These are phyloP conservation scores for Anastrepha ludens DNA, from an alignment of 1,140 invertebrate species.

Conservation along the genomic window DNA sequence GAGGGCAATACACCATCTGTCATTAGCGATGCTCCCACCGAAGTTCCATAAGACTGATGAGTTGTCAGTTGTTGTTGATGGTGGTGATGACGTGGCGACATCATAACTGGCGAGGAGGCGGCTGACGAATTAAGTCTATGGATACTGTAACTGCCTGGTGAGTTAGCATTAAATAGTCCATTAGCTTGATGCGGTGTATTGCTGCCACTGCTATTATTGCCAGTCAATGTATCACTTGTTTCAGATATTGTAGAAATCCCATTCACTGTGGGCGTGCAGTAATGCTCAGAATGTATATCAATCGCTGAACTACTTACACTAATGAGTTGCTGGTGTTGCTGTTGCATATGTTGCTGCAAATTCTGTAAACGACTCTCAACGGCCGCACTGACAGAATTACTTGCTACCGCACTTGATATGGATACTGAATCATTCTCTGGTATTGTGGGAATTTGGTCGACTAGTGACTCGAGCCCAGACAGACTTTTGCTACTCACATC, in stretches of 20 bases:
- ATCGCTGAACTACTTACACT: not conserved
- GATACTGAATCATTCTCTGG: conserved; percentile 76
- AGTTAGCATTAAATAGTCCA: not conserved
- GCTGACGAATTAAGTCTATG: conserved; percentile 37
- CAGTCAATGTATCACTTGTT: not conserved
- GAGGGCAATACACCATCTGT: not conserved
- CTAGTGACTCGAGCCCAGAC: conserved; percentile 90
- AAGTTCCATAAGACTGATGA: not conserved
- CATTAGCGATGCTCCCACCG: not conserved
- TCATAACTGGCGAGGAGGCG: conserved; percentile 27
- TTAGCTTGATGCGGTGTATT: not conserved
- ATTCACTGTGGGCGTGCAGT: conserved; percentile 9
- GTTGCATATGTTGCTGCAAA: not conserved
- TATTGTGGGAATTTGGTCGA: conserved; percentile 93
- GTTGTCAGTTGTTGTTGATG: not conserved
- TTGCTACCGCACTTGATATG: conserved; percentile 59
- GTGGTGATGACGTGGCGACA: not conserved
- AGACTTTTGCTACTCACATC: conserved; percentile 90
- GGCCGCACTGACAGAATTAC: conserved; percentile 63
- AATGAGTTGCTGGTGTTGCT: not conserved
- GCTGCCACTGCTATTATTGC: conserved; percentile 10
- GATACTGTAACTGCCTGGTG: conserved; percentile 28
- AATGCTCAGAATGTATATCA: conserved; percentile 6
- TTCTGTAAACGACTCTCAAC: conserved; percentile 63
- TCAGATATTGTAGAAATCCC: not conserved